Base-by-base conservation (phyloP, 2,797 vertebrate species). In the Danionella dracula region DNA sequence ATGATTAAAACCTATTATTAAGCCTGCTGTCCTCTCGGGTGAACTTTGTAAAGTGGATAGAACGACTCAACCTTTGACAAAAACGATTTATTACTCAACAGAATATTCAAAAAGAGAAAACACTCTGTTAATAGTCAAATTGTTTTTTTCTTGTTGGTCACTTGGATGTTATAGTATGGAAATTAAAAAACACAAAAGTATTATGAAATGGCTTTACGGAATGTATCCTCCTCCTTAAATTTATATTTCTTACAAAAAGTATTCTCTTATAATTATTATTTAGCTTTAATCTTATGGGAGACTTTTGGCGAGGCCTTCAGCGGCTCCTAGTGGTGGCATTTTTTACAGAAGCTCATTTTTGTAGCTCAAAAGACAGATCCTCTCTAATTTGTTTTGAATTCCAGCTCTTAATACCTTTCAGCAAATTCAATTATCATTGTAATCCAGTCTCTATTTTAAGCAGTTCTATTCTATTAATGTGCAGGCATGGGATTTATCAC, bases 401-500 rank as follows among this genome's bases (percentile, higher is more conserved):
- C 70, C 48, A 73, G 29, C 71, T 71, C 76, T 75, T 65, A 42
- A 67, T 59, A 76, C 67, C 76, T 76, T 76, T 78, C 69, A 74
- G 23, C 64, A 64, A 74, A 68, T 69, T 58, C 35, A 69, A 76
- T 71, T 70, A 78, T 72, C 57, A 72, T 77, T 75, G 68, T 70
- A 79, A 80, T 82, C 76, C 83, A 81, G 76, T 74, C 81, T 89
- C 89, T 89, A 88, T 85, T 88, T 88, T 83, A 78, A 87, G 87
- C 83, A 60, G 76, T 70, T 80, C 81, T 83, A 85, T 81, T n/a
- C 82, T 82, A 86, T 85, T 85, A 84, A 90, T 86, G 85, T 83
- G 61, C 54, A 70, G 77, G 76, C 83, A 86, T 88, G 87, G 69
- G 68, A 79, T 89, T 79, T 89, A 86, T 88, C 85, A 87, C 88